A percentile compares a stretch with the other conserved stretches of the same genome.
phyloP scores from a whole-genome alignment of 92 coral and sea anemone species.

The Micromussa lordhowensis region DNA sequence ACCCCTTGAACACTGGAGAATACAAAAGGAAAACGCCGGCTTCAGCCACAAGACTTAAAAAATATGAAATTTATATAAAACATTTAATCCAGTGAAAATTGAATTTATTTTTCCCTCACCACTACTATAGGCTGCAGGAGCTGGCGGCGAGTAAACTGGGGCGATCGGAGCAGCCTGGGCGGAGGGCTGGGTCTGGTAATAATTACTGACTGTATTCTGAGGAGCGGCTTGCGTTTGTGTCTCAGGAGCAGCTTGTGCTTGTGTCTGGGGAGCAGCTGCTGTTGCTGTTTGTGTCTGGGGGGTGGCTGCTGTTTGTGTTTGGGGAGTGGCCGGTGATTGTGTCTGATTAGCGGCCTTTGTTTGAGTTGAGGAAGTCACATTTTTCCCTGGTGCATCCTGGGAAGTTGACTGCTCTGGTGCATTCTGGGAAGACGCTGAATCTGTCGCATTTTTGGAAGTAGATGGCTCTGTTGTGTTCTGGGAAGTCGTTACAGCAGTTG shows the following conservation, averaged over 20 bases:
- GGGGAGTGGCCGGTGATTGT: background rate
- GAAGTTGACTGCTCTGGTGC: background rate
- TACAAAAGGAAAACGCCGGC: too few relatives aligned
- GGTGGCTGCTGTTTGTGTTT: background rate
- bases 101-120: background rate
- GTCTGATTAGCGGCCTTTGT: background rate
- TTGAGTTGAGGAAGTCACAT: background rate
- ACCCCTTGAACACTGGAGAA: background rate
- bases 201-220: background rate
- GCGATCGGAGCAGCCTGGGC: constrained; percentile 24
- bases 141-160: constrained; percentile 37
- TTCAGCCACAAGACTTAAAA: too few relatives aligned
- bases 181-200: background rate
- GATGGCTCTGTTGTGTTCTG: constrained; percentile 18
- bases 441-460: constrained; percentile 1
- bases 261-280: background rate
- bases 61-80: too few relatives aligned
- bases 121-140: constrained; percentile 1
- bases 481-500: background rate
- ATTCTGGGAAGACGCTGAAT: constrained; percentile 8
- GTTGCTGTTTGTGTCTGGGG: background rate
- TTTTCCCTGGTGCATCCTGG: constrained; percentile 4
- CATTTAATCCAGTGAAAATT: background rate
- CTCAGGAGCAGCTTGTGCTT: background rate
- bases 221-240: background rate